phyloP scores from a whole-genome alignment of 2,888 invertebrate species.

The Acleris laterana region DNA sequence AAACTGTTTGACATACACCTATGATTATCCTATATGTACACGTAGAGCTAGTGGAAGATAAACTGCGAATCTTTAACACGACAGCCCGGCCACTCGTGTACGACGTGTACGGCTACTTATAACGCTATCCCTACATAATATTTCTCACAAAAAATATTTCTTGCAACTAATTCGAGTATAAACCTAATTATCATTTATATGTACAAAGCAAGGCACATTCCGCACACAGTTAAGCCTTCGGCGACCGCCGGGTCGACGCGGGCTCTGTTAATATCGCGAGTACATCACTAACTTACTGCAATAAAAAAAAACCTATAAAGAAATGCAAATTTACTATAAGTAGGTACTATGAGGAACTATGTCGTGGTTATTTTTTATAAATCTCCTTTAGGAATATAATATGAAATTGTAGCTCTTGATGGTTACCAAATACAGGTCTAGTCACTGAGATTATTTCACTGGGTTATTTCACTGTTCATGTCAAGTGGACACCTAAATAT shows the following conservation, averaged over 20 bases:
- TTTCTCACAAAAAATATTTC: conserved; percentile 82
- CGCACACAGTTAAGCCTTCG: conserved; percentile 81
- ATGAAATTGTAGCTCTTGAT: conserved; percentile 67
- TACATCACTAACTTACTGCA: conserved; percentile 79
- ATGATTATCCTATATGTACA: conserved; percentile 78
- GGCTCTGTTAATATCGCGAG: conserved; percentile 59
- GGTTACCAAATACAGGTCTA: conserved; percentile 73
- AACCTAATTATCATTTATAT: conserved; percentile 77
- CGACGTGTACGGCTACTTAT: conserved; percentile 70
- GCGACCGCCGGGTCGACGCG: conserved; percentile 57
- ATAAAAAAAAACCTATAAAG: conserved; percentile 74
- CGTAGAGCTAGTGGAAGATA: conserved; percentile 82
- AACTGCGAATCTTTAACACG: conserved; percentile 84
- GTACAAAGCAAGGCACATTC: conserved; percentile 85
- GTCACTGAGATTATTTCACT: conserved; percentile 70
- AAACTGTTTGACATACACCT: conserved; percentile 68
- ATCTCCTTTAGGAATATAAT: conserved; percentile 60
- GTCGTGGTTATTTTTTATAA: conserved; percentile 73
- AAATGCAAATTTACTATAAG: conserved; percentile 83
- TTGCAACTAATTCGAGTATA: conserved; percentile 84
- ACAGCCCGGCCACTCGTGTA: conserved; percentile 74
- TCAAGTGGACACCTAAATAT: conserved; percentile 45
- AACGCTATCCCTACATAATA: conserved; percentile 76
- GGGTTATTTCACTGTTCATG: conserved; percentile 59
- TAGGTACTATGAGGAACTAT: conserved; percentile 85